Conservation (phyloP, 2,797 vertebrate species). For the Semaprochilodus insignis region DNA sequence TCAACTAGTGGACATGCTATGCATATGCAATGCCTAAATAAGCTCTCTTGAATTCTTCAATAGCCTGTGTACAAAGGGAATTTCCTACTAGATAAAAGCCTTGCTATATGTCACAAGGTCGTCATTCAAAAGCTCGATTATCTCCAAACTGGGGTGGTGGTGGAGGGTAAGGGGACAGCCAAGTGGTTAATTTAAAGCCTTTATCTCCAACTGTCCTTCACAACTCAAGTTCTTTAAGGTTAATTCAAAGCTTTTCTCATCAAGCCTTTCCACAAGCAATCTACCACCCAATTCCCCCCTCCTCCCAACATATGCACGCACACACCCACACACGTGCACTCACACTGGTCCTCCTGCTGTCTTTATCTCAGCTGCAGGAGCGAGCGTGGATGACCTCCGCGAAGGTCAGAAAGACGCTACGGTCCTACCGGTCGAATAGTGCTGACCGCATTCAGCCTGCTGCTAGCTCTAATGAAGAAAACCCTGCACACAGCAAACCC, state of each 20-base stretch:
- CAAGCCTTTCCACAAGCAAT: constrained; percentile 34
- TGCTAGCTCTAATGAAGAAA: constrained; percentile 48
- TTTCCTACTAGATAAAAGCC: neutral
- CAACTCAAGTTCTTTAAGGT: constrained; percentile 37
- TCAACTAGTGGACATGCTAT: no score
- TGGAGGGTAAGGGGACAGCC: neutral
- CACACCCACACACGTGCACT: constrained; percentile 26
- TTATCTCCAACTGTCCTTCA: constrained; percentile 33
- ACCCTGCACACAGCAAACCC: constrained; percentile 46
- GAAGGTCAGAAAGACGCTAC: constrained; percentile 55
- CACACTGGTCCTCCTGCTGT: constrained; percentile 46
- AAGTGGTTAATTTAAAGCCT: constrained; percentile 38
- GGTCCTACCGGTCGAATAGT: constrained; percentile 40
- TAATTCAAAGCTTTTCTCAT: constrained; percentile 52
- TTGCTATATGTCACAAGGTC: neutral
- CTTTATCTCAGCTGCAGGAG: constrained; percentile 42
- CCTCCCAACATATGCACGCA: constrained; percentile 23
- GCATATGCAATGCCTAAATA: no score
- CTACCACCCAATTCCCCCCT: constrained; percentile 14
- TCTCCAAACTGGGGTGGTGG: neutral
- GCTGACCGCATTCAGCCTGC: constrained; percentile 55
- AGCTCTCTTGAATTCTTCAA: no score
- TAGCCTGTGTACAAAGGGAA: neutral
- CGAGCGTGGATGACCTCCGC: constrained; percentile 50
- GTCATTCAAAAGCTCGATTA: constrained; percentile 37